These are phyloP conservation scores for Barbus barbus DNA, from an alignment of 2,113 vertebrate genomes.

Conservation along the genomic window DNA sequence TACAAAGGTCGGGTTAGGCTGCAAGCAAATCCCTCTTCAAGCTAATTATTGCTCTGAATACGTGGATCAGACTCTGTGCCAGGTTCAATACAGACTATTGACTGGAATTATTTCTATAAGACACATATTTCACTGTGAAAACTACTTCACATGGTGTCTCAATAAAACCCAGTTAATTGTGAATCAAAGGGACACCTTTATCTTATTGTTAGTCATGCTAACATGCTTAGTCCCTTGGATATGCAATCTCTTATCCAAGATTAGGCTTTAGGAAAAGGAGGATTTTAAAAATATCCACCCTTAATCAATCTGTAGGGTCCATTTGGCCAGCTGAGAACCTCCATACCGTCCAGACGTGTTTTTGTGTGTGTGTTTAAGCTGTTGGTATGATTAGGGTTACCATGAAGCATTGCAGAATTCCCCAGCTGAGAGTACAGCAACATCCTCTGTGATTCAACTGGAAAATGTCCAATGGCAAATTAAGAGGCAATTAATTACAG, in stretches of 20 bases:
- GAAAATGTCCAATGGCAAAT: conserved; percentile 67
- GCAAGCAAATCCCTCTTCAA: conserved; percentile 67
- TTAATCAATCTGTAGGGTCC: conserved; percentile 63
- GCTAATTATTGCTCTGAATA: conserved; percentile 68
- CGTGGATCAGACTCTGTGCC: conserved; percentile 47
- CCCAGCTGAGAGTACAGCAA: conserved; percentile 56
- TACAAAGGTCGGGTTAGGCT: conserved; percentile 67
- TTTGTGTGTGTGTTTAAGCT: conserved; percentile 45
- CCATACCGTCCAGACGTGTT: conserved; percentile 39
- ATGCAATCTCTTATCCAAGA: conserved; percentile 58
- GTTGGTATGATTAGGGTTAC: conserved; percentile 53
- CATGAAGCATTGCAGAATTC: conserved; percentile 63
- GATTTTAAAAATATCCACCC: conserved; percentile 56
- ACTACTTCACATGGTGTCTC: conserved; percentile 4
- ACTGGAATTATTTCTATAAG: conserved; percentile 47
- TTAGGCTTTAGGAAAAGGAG: conserved; percentile 59
- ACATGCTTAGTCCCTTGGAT: conserved; percentile 56
- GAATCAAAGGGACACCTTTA: conserved; percentile 40
- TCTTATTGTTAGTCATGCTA: conserved; percentile 55
- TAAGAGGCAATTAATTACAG: conserved; percentile 50
- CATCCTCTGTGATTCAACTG: conserved; percentile 69
- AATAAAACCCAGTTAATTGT: conserved; percentile 46
- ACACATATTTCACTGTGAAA: conserved; percentile 6
- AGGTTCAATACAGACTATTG: conserved; percentile 47
- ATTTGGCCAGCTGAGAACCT: conserved; percentile 41